Percentiles rank a stretch among this genome's conserved stretches.
Evolutionary conservation across 2,888 invertebrate genomes (phyloP).

Genomic region (Hirtodrosophila trivittata): DNA sequence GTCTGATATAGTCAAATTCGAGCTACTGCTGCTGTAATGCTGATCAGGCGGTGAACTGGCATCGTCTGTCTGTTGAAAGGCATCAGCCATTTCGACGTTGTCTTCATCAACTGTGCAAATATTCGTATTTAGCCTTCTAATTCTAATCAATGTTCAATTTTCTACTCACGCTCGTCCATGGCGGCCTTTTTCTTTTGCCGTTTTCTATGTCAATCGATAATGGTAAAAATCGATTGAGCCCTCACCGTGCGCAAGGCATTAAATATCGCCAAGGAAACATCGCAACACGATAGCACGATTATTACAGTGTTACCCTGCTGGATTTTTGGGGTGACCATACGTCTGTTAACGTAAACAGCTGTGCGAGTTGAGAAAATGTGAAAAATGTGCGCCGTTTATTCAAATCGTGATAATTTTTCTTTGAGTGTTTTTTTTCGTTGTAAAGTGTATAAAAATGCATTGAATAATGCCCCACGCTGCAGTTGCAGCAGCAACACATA

Average conservation of each 20-base stretch:
- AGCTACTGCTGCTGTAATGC: too few relatives aligned
- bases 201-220: background rate
- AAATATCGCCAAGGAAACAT: background rate
- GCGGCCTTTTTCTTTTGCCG: slow-evolving; percentile 20
- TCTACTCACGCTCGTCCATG: slow-evolving; percentile 47
- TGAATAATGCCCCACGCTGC: too few relatives aligned
- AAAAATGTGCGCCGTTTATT: background rate
- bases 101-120: too few relatives aligned
- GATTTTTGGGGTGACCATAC: slow-evolving; percentile 3
- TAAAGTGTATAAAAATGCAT: too few relatives aligned
- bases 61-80: too few relatives aligned
- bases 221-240: background rate
- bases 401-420: slow-evolving; percentile 1
- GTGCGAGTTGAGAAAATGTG: background rate
- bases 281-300: too few relatives aligned
- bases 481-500: too few relatives aligned
- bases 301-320: slow-evolving; percentile 6
- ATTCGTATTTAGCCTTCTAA: too few relatives aligned
- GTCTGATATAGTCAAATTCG: too few relatives aligned
- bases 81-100: too few relatives aligned
- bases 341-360: background rate
- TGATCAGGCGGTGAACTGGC: too few relatives aligned
- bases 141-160: background rate
- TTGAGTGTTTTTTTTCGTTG: too few relatives aligned
- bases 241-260: background rate